Percentiles rank a stretch among this genome's conserved stretches.
These are phyloP conservation scores for Tetropium fuscum DNA, from an alignment of 2,888 invertebrate genomes.

Conservation along the genomic window DNA sequence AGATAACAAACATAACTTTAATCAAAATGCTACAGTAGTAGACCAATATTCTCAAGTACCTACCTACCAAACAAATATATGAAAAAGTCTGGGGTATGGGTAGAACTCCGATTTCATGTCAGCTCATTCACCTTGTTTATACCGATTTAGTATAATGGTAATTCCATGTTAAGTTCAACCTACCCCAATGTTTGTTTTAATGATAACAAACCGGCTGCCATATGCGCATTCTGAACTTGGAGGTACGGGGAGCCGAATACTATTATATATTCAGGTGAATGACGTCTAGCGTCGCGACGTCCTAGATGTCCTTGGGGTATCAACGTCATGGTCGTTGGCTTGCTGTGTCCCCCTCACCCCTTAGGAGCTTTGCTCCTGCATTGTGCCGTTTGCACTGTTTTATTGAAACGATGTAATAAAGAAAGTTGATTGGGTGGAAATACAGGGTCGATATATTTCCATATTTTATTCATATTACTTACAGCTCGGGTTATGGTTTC, in stretches of 20 bases:
- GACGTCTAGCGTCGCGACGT: conserved; percentile 58
- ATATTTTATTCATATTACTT: no score
- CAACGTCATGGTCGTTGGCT: conserved; percentile 57
- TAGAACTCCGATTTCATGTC: background rate
- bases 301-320: conserved; percentile 54
- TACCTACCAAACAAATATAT: no score
- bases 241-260: conserved; percentile 23
- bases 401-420: background rate
- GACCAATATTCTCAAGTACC: background rate
- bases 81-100: no score
- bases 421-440: no score
- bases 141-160: background rate
- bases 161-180: conserved; percentile 8
- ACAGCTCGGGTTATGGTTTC: no score
- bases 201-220: conserved; percentile 11
- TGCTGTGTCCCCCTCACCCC: conserved; percentile 26
- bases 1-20: background rate
- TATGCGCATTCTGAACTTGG: conserved; percentile 1
- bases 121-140: background rate
- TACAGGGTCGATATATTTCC: no score
- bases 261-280: conserved; percentile 52
- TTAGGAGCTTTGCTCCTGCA: conserved; percentile 18
- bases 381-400: background rate
- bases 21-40: background rate
- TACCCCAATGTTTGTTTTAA: conserved; percentile 21